A percentile compares a stretch with the other conserved stretches of the same genome.
These are phyloP conservation scores for Onychomys arenicola DNA, from an alignment of 2,797 vertebrate species.

Conservation along the genomic window DNA sequence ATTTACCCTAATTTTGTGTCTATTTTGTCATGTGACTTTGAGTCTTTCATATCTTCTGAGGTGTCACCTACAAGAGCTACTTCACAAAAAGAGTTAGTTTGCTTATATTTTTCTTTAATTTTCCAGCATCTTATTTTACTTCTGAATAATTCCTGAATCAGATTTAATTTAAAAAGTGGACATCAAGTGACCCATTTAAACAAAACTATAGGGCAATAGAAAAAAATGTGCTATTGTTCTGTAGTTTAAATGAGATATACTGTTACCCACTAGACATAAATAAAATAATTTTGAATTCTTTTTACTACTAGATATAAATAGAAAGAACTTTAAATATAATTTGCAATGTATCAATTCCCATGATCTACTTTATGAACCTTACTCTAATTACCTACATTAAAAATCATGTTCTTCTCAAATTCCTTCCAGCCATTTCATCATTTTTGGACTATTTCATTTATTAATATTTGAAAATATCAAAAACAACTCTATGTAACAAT, in stretches of 20 bases:
- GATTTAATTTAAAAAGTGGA: not conserved
- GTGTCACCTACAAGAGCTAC: not conserved
- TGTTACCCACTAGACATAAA: not conserved
- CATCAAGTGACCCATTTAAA: not conserved
- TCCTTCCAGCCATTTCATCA: not conserved
- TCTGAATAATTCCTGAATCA: not conserved
- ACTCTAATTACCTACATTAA: not conserved
- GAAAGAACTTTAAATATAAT: not conserved
- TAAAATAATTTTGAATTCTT: not conserved
- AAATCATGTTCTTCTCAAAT: not conserved
- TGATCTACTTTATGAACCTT: not conserved
- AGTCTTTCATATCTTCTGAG: not conserved
- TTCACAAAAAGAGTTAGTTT: not conserved
- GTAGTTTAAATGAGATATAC: not conserved
- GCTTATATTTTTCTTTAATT: not conserved
- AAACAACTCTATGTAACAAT: not conserved
- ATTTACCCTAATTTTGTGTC: not conserved
- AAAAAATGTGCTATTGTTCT: not conserved
- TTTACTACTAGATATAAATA: too few relatives aligned
- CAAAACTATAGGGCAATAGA: not conserved
- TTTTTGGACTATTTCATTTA: not conserved
- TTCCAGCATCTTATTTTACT: not conserved
- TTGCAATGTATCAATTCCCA: not conserved
- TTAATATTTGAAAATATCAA: not conserved
- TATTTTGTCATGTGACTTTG: not conserved